Evolutionary conservation across 2,113 vertebrate genomes (phyloP).

Genomic region (Hemiscyllium ocellatum): DNA sequence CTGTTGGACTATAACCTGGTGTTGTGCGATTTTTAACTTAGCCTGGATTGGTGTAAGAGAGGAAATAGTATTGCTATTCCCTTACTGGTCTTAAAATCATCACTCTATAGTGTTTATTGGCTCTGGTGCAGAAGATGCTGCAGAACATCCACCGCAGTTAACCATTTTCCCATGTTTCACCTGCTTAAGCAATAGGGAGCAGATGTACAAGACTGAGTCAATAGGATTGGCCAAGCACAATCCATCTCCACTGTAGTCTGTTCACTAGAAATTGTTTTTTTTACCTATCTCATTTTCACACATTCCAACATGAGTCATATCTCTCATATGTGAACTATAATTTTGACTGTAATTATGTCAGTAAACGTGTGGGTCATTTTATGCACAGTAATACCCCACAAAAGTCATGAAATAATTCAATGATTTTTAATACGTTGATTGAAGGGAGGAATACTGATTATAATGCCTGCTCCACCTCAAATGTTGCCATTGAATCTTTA

Average conservation of each 20-base stretch:
- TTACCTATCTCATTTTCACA: not conserved
- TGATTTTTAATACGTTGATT: not conserved
- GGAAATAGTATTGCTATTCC: too few species aligned
- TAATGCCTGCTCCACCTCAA: not conserved
- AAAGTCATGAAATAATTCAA: not conserved
- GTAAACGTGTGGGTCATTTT: not conserved
- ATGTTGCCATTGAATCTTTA: not conserved
- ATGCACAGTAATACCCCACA: not conserved
- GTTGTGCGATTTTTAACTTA: too few species aligned
- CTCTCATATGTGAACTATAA: not conserved
- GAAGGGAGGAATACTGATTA: not conserved
- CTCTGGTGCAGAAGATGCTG: too few species aligned
- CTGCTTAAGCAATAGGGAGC: too few species aligned
- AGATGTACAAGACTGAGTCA: too few species aligned
- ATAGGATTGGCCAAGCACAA: not conserved
- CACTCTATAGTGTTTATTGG: too few species aligned
- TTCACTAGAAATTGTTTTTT: too few species aligned
- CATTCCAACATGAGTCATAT: not conserved
- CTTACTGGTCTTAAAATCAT: too few species aligned
- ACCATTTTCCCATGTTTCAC: too few species aligned
- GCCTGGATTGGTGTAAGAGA: not conserved
- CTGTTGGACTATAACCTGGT: too few species aligned
- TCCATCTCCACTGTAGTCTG: too few species aligned
- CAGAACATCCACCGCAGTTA: too few species aligned
- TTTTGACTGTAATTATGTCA: not conserved